Evolutionary conservation across 2,113 vertebrate species (phyloP).

Genomic region (Peucedramus taeniatus): DNA sequence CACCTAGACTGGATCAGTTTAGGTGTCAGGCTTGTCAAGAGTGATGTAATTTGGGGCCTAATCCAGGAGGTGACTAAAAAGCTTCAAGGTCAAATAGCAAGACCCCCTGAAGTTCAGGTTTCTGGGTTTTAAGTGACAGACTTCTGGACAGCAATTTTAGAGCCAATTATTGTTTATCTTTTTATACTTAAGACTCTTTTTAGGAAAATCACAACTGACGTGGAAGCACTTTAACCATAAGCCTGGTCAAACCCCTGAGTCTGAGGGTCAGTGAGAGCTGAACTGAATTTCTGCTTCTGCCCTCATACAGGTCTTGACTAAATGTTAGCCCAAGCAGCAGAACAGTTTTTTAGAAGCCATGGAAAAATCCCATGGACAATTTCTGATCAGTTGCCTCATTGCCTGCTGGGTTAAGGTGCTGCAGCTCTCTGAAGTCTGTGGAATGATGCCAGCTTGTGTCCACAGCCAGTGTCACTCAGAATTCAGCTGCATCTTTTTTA

Average conservation of each 20-base stretch:
- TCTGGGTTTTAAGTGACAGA: background rate
- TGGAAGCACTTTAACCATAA: background rate
- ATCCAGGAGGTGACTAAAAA: background rate
- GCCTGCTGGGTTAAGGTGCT: background rate
- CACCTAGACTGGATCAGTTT: background rate
- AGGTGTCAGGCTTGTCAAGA: background rate
- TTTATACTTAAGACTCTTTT: background rate
- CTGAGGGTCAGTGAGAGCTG: background rate
- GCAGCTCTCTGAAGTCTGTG: background rate
- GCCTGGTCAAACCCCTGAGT: background rate
- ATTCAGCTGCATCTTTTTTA: slow-evolving; percentile 56
- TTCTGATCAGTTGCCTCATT: background rate
- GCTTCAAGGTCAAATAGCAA: background rate
- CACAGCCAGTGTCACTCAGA: slow-evolving; percentile 17
- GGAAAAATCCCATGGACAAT: background rate
- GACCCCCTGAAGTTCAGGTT: background rate
- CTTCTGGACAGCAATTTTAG: background rate
- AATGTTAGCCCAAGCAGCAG: background rate
- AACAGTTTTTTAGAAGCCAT: background rate
- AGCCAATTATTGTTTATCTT: background rate
- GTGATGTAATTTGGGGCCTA: background rate
- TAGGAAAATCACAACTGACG: background rate
- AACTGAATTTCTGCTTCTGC: background rate
- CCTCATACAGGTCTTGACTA: background rate
- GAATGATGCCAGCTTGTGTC: slow-evolving; percentile 15